phyloP scores from a whole-genome alignment of 2,113 vertebrate species.

The Ochotona curzoniae region DNA sequence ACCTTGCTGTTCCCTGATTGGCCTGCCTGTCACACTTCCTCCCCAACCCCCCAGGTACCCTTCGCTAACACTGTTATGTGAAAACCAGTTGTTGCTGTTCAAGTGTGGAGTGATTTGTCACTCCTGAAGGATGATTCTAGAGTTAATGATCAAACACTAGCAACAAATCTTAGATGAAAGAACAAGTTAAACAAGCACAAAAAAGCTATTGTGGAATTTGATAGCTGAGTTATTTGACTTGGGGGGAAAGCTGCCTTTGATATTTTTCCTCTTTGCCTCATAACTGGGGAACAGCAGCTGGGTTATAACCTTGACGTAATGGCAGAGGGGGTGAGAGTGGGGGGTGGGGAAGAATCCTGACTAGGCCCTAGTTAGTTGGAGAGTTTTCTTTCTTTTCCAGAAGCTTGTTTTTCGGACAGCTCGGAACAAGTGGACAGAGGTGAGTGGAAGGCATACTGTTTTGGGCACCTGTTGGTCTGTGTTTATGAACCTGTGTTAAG shows the following conservation, averaged over 20 bases:
- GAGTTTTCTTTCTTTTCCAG: constrained; percentile 34
- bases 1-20: background rate
- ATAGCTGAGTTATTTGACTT: constrained; percentile 45
- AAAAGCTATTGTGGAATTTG: constrained; percentile 53
- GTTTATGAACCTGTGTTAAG: constrained; percentile 19
- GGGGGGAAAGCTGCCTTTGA: background rate
- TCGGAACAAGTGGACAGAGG: constrained; percentile 40
- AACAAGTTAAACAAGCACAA: constrained; percentile 22
- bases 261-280: background rate
- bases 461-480: constrained; percentile 29
- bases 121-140: constrained; percentile 55
- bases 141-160: constrained; percentile 55
- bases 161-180: constrained; percentile 42
- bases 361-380: constrained; percentile 21
- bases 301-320: constrained; percentile 36
- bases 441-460: constrained; percentile 45
- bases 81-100: constrained; percentile 56
- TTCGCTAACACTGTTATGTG: constrained; percentile 31
- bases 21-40: background rate
- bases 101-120: constrained; percentile 52
- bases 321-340: too few relatives aligned
- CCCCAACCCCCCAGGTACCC: constrained; percentile 31
- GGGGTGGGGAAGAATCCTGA: background rate
- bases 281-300: background rate
- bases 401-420: background rate